Conservation (phyloP, 2,797 vertebrate species). For the Scolopax bukidnonensis region DNA sequence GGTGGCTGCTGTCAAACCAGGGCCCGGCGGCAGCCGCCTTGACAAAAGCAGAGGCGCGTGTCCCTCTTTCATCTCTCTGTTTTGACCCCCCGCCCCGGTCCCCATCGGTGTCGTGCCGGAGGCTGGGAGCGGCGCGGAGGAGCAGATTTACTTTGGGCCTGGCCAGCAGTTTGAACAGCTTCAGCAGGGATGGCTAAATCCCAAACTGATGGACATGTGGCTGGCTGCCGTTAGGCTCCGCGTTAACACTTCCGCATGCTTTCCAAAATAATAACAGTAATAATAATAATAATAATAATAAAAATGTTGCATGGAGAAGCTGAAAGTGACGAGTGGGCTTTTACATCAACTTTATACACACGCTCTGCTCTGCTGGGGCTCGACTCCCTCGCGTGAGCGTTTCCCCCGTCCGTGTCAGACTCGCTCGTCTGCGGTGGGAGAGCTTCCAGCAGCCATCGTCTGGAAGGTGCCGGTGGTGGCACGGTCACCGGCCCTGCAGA, state of each 20-base stretch:
- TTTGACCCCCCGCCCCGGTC: constrained; percentile 64
- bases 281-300: not conserved
- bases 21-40: constrained; percentile 42
- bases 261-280: not conserved
- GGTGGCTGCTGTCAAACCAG: constrained; percentile 58
- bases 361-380: constrained; percentile 15
- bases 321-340: not conserved
- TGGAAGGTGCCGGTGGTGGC: not conserved
- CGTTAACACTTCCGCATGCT: not conserved
- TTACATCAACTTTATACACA: not conserved
- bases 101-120: constrained; percentile 58
- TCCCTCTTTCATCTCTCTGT: constrained; percentile 53
- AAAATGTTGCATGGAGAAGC: not conserved
- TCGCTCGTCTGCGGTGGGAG: not conserved
- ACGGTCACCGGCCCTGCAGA: not conserved
- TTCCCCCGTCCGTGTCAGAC: not conserved
- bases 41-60: constrained; percentile 73
- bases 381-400: not conserved
- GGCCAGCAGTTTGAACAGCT: constrained; percentile 34
- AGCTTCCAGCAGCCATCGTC: constrained; percentile 17
- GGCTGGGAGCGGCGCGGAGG: constrained; percentile 53
- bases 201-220: not conserved
- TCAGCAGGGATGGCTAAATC: constrained; percentile 36
- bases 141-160: constrained; percentile 58
- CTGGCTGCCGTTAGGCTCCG: not conserved